Base-by-base conservation (phyloP, 2,797 vertebrate genomes). In the Alfaro cultratus region DNA sequence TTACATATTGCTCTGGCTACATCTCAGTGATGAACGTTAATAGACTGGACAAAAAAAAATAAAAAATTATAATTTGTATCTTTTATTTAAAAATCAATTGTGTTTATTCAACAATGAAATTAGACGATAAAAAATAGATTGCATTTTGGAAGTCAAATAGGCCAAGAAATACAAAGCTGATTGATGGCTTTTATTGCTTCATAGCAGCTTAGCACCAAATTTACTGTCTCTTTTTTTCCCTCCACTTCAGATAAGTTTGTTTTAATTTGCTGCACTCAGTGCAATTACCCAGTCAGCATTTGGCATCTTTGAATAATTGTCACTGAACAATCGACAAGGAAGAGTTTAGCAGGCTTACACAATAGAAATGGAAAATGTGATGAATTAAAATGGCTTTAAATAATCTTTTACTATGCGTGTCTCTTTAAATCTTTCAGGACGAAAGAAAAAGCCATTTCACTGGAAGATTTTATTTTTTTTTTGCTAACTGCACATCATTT, bases 241-340 rank as follows among this genome's bases (percentile, higher is more conserved):
- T 62, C 31, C 31, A 67, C 81, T 70, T 1, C 23, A 72, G 29
- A 1, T 4, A 39, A 23, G 49, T 78, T 76, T 74, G 78, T 85
- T 78, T 77, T 36, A 75, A 78, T 80, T 67, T 74, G 73, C 72
- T 75, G 39, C 67, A 79, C 18, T 67, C 64, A 67, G 11, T 74
- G 75, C 68, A 80, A 67, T 83, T 45, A 74, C 76, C 46, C 71
- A 79, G 64, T 77, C 36, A 72, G 60, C 68, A 79, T 73, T 83
- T 72, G 29, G 55, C 80, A 75, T 73, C 39, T 60, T 12, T 16
- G 34, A 86, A 73, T 74, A 74, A 82, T 76, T 79, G 2, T 60
- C 34, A 74, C 36, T 41, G 15, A 79, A 80, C 62, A 77, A 82
- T 79, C 60, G 80, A 51, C 55, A 78, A 43, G 34, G n/a, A 68